Percentiles rank a stretch among this genome's conserved stretches.
Conservation (phyloP, 2,888 invertebrate species). For the Glomeris marginata region DNA sequence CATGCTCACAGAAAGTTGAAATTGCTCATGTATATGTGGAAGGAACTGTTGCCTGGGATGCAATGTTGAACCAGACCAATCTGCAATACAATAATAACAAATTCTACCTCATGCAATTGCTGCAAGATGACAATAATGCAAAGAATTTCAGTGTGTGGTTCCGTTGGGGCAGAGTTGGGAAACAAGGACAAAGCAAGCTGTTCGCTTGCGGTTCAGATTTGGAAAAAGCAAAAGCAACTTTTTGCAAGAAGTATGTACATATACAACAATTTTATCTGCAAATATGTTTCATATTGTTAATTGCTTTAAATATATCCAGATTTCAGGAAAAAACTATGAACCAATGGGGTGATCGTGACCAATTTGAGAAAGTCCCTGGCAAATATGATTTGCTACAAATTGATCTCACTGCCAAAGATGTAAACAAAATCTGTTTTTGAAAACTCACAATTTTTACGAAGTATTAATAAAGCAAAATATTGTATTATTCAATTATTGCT, state of each 20-base stretch:
- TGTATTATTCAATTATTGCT: neutral
- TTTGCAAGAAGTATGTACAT: slow-evolving; percentile 32
- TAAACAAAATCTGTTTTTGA: neutral
- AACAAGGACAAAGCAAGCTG: slow-evolving; percentile 33
- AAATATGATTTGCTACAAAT: slow-evolving; percentile 35
- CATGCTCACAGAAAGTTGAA: slow-evolving; percentile 24
- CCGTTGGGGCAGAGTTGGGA: slow-evolving; percentile 41
- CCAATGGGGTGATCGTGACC: slow-evolving; percentile 28
- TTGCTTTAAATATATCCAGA: slow-evolving; percentile 19
- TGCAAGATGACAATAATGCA: slow-evolving; percentile 28
- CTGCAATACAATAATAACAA: slow-evolving; percentile 39
- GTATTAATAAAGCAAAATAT: neutral
- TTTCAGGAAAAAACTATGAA: slow-evolving; percentile 37
- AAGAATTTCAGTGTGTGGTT: slow-evolving; percentile 34
- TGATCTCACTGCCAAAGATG: slow-evolving; percentile 27
- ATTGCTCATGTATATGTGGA: slow-evolving; percentile 25
- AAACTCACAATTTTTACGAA: neutral
- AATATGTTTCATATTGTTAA: neutral
- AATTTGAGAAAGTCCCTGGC: slow-evolving; percentile 32
- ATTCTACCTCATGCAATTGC: slow-evolving; percentile 36
- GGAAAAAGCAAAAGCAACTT: slow-evolving; percentile 31
- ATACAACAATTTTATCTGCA: neutral
- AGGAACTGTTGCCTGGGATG: slow-evolving; percentile 31
- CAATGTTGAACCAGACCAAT: slow-evolving; percentile 37
- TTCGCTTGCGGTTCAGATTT: slow-evolving; percentile 29